These are phyloP conservation scores for Montipora efflorescens DNA, from an alignment of 64 coral and sea anemone species.

Conservation along the genomic window DNA sequence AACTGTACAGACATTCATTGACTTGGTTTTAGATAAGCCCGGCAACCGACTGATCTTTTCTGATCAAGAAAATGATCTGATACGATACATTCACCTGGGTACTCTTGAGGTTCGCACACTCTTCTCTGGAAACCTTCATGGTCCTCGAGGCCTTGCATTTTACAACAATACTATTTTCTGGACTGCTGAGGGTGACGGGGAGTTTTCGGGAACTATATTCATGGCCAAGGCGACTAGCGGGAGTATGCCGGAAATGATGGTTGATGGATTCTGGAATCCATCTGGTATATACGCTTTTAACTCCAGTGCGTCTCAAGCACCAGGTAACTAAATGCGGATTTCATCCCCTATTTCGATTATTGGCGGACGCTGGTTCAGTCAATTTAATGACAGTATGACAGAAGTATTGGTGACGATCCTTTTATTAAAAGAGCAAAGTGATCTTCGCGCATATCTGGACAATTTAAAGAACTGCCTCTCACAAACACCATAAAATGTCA, in stretches of 20 bases:
- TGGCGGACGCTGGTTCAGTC: too few relatives aligned
- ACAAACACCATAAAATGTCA: too few relatives aligned
- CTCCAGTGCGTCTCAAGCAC: background rate
- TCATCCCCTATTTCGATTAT: too few relatives aligned
- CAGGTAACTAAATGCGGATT: background rate
- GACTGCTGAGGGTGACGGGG: background rate
- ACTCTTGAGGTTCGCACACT: background rate
- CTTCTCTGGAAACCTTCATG: constrained; percentile 7
- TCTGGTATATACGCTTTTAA: background rate
- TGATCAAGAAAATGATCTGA: constrained; percentile 7
- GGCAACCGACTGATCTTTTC: constrained; percentile 2
- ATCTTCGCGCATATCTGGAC: too few relatives aligned
- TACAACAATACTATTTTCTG: background rate
- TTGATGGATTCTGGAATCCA: background rate
- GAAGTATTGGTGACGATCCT: too few relatives aligned
- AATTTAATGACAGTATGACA: too few relatives aligned
- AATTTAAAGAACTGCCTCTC: too few relatives aligned
- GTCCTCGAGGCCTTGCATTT: background rate
- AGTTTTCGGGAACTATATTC: background rate
- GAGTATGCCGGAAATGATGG: background rate
- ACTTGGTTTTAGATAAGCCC: background rate
- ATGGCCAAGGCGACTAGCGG: background rate
- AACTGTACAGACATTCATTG: background rate
- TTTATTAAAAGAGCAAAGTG: too few relatives aligned
- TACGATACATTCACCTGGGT: constrained; percentile 3